Percentiles rank a stretch among this genome's conserved stretches.
phyloP scores from a whole-genome alignment of 1,140 invertebrate species.

The Magallana gigas region DNA sequence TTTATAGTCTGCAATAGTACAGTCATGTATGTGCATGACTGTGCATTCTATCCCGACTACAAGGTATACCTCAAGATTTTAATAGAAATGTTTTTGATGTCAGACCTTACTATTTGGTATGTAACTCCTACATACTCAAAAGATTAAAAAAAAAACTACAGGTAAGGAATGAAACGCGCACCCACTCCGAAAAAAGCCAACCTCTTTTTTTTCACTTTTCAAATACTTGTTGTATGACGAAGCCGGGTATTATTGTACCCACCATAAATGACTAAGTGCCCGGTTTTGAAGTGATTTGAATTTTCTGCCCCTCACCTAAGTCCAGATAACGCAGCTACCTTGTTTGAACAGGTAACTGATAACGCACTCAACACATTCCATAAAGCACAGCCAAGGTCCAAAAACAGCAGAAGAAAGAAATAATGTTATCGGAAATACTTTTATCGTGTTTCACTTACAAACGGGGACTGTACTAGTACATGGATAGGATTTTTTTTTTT shows the following conservation, averaged over 20 bases:
- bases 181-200: too few relatives aligned
- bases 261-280: conserved; percentile 18
- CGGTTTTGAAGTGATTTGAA: conserved; percentile 11
- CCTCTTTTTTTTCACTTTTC: not conserved
- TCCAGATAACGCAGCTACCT: conserved; percentile 17
- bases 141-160: too few relatives aligned
- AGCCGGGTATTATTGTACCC: not conserved
- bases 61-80: too few relatives aligned
- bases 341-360: conserved; percentile 35
- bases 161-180: too few relatives aligned
- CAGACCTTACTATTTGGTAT: too few relatives aligned
- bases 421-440: conserved; percentile 32
- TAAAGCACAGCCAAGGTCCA: not conserved
- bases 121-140: too few relatives aligned
- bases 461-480: too few relatives aligned
- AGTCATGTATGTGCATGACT: too few relatives aligned
- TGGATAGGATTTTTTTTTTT: too few relatives aligned
- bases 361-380: conserved; percentile 21
- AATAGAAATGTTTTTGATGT: too few relatives aligned
- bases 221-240: conserved; percentile 17
- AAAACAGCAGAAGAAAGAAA: not conserved
- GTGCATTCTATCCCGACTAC: too few relatives aligned
- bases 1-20: too few relatives aligned
- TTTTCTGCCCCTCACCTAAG: conserved; percentile 4
- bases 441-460: not conserved